These are phyloP conservation scores for Poeciliopsis occidentalis DNA, from an alignment of 2,113 vertebrate genomes.

Conservation along the genomic window DNA sequence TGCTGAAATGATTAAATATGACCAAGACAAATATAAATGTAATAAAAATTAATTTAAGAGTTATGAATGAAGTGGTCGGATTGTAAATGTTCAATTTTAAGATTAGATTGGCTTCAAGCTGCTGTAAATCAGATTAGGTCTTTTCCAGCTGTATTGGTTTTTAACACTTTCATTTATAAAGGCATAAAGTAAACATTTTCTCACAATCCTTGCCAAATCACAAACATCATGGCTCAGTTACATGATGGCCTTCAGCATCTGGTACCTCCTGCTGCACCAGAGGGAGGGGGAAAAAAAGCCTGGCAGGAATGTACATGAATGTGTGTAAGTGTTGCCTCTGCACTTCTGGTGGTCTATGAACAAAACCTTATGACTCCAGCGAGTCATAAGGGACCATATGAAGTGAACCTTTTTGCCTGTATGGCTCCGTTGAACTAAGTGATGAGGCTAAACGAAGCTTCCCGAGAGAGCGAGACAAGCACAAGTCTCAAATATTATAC, in stretches of 20 bases:
- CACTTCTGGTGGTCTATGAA: background rate
- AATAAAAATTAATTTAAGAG: background rate
- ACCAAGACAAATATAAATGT: background rate
- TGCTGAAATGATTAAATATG: background rate
- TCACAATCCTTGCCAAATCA: slow-evolving; percentile 40
- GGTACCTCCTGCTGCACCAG: slow-evolving; percentile 44
- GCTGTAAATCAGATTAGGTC: no score
- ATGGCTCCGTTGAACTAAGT: background rate
- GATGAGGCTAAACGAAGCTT: background rate
- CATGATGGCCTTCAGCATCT: slow-evolving; percentile 55
- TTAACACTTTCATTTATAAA: background rate
- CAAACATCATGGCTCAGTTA: slow-evolving; percentile 50
- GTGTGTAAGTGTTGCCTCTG: background rate
- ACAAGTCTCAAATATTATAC: background rate
- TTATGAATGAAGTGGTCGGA: background rate
- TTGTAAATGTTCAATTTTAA: background rate
- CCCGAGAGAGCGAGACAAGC: background rate
- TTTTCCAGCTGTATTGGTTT: background rate
- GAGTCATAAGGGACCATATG: no score
- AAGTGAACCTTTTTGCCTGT: no score
- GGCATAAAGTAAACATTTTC: background rate
- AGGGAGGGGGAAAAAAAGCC: background rate
- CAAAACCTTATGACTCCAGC: background rate
- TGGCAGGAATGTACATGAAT: slow-evolving; percentile 2
- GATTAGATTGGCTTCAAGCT: no score